Conservation (phyloP, 2,888 invertebrate genomes). For the Galerucella pusilla region DNA sequence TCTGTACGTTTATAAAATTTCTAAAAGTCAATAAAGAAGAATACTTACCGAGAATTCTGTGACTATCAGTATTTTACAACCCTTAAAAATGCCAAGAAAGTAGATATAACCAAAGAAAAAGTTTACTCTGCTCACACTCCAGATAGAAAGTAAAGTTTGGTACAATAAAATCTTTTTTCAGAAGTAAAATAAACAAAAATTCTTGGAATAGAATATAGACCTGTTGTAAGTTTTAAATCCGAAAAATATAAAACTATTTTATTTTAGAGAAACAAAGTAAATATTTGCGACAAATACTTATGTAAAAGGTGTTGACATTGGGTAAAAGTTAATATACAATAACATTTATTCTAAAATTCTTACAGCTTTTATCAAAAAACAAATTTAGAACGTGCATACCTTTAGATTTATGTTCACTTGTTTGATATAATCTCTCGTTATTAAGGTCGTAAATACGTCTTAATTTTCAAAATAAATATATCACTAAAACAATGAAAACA, state of each 20-base stretch:
- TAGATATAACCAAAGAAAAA: slow-evolving; percentile 8
- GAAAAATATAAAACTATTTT: slow-evolving; percentile 34
- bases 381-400: slow-evolving; percentile 33
- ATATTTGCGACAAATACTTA: slow-evolving; percentile 48
- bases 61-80: slow-evolving; percentile 19
- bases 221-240: slow-evolving; percentile 18
- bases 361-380: slow-evolving; percentile 44
- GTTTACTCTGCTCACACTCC: slow-evolving; percentile 19
- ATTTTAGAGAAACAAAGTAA: slow-evolving; percentile 38
- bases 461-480: slow-evolving; percentile 1
- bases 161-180: slow-evolving; percentile 14
- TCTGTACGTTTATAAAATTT: neutral
- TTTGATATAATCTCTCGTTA: neutral
- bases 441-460: neutral
- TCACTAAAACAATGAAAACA: neutral
- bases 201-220: slow-evolving; percentile 20
- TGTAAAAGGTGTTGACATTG: slow-evolving; percentile 47
- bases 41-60: slow-evolving; percentile 12
- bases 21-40: slow-evolving; percentile 10
- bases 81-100: slow-evolving; percentile 23
- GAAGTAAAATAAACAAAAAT: slow-evolving; percentile 21
- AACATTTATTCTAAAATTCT: slow-evolving; percentile 50
- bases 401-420: slow-evolving; percentile 1
- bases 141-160: slow-evolving; percentile 22
- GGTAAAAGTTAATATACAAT: slow-evolving; percentile 48